Evolutionary conservation across 2,113 vertebrate genomes (phyloP).

Genomic region (Sphyrna mokarran): DNA sequence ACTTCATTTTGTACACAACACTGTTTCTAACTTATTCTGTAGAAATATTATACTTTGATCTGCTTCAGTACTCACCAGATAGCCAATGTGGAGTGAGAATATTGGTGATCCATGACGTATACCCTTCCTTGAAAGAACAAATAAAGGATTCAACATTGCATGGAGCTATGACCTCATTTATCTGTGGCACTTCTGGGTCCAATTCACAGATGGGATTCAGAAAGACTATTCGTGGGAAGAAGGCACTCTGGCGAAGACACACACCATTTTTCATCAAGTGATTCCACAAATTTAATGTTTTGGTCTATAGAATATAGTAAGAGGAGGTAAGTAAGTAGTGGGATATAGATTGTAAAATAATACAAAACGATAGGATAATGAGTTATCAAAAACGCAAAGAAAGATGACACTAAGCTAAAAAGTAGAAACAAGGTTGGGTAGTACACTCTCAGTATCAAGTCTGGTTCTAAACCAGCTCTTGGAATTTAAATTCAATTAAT

Average conservation of each 20-base stretch:
- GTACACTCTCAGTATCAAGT: background rate
- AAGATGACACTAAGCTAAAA: background rate
- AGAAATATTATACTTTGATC: background rate
- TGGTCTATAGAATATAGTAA: background rate
- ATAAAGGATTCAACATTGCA: constrained; percentile 52
- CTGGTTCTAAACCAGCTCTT: background rate
- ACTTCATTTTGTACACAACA: background rate
- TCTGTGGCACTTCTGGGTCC: constrained; percentile 52
- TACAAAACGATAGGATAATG: constrained; percentile 2
- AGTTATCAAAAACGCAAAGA: background rate
- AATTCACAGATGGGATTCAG: constrained; percentile 54
- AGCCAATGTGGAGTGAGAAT: constrained; percentile 59
- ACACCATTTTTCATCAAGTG: constrained; percentile 54
- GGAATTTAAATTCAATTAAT: no score
- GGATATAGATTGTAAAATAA: background rate
- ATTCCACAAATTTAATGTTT: constrained; percentile 45
- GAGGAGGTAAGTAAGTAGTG: constrained; percentile 13
- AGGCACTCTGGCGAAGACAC: constrained; percentile 47
- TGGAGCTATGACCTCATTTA: constrained; percentile 54
- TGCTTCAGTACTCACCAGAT: constrained; percentile 50
- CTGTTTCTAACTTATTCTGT: no score
- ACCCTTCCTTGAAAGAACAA: constrained; percentile 53
- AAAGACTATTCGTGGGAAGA: constrained; percentile 57
- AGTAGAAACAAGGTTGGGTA: background rate
- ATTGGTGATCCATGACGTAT: constrained; percentile 54